Evolutionary conservation across 2,113 vertebrate species (phyloP), one percentile per base, ranked within the genome.

Genomic region (Leptobrachium ailaonicum): DNA sequence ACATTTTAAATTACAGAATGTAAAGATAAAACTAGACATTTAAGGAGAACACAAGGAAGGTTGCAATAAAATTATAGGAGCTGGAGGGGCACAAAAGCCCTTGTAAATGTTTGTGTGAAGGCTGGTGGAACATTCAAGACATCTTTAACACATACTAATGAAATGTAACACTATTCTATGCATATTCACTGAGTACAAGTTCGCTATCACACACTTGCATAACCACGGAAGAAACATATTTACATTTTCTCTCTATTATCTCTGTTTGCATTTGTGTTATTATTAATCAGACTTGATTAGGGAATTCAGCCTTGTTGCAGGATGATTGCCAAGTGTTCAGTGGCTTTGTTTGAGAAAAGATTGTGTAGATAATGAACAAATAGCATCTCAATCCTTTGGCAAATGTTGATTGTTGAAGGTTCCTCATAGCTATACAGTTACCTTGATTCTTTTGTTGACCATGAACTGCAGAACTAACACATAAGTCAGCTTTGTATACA

Each of bases 371-470:
- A 81, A 75, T 58, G 53, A 69, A 43, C 72, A 81, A 81, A 81
- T 50, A 81, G 32, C 71, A 69, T 74, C 66, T 66, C 79, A 74
- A 75, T 81, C 79, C 64, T 75, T 80, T 68, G 54, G 68, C 79
- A 81, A 81, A 81, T 81, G 79, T 81, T 81, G 72, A 81, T 64
- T 40, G 20, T 68, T 50, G 66, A 58, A 58, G 79, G 56, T 68
- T 73, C 47, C 68, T 74, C 71, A 80, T 80, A 80, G 73, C 50
- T 68, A 2, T 67, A 56, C 63, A 67, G 63, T 80, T 73, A 53
- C 42, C 63, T 71, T 71, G 58, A 53, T 66, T 73, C 45, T 73
- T 72, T 79, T 79, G 77, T 73, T 73, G 12, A 67, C 41, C 11
- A 47, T 58, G 60, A 73, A 66, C 47, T 58, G 70, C 45, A 58